Base-by-base conservation (phyloP, 1,140 invertebrate species). In the Leptonema lineaticorne region DNA sequence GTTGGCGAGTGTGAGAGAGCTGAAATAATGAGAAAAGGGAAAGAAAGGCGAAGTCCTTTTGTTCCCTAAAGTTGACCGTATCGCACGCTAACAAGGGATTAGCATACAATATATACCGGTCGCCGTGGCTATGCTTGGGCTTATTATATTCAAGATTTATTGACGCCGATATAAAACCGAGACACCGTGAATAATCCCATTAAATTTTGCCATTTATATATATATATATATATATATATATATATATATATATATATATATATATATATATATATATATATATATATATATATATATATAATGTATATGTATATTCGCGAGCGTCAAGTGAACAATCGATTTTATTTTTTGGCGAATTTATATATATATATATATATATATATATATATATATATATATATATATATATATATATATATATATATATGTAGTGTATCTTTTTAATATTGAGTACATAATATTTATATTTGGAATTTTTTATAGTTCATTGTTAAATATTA, bases 111-210 rank as follows among this genome's bases (percentile, higher is more conserved):
- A 69, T 68, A 46, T n/a, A 14, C 22, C 26, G 18, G 57, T 26
- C 26, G 33, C 48, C 37, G 50, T n/a, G n/a, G n/a, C n/a, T n/a
- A n/a, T n/a, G n/a, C n/a, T n/a, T n/a, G n/a, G 27, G 41, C 70
- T 72, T 72, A 69, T 72, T 72, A 72, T 72, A 72, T 72, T 72
- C 64, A 63, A 68, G 67, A 72, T 72, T 72, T 72, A 72, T 72
- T 67, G 70, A 56, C 64, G 53, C 29, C 63, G 70, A 72, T 72
- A 72, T 22, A 9, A 24, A 11, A 46, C 57, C 16, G 29, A 48
- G 66, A 53, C 29, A 26, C 41, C 24, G 56, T 48, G 24, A 67
- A 67, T 66, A 41, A 50, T 57, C 30, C 50, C 24, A 58, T 56
- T 58, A 66, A 64, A 30, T 33, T 29, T 29, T 20, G 30, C 20